Percentiles rank a stretch among this genome's conserved stretches.
Conservation (phyloP, 2,888 invertebrate species). For the Clivina fossor region DNA sequence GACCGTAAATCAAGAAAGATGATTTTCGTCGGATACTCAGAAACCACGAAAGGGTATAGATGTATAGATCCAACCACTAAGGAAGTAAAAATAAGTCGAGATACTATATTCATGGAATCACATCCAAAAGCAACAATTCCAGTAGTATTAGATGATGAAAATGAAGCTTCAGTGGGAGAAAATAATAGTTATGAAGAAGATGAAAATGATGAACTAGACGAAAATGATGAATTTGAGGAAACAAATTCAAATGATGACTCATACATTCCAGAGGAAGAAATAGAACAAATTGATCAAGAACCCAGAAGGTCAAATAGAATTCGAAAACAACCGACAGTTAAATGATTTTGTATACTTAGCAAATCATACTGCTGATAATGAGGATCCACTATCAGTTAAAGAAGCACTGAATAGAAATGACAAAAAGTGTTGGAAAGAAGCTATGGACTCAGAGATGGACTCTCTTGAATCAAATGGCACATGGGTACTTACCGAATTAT, state of each 20-base stretch:
- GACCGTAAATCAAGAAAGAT: slow-evolving; percentile 43
- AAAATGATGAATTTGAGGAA: neutral
- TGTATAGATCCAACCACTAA: slow-evolving; percentile 7
- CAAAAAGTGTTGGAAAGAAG: slow-evolving; percentile 33
- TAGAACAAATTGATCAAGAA: neutral
- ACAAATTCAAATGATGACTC: slow-evolving; percentile 2
- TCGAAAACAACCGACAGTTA: slow-evolving; percentile 27
- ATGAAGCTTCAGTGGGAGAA: no score
- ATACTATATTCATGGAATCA: no score
- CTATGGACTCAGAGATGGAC: slow-evolving; percentile 38
- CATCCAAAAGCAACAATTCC: no score
- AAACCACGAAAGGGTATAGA: slow-evolving; percentile 24
- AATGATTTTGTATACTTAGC: slow-evolving; percentile 30
- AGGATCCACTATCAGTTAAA: neutral
- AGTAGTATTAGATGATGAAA: no score
- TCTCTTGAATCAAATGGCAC: slow-evolving; percentile 32
- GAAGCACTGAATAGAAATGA: neutral
- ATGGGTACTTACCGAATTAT: slow-evolving; percentile 28
- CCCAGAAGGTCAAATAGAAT: slow-evolving; percentile 36
- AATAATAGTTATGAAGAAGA: slow-evolving; percentile 2
- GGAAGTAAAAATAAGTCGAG: neutral
- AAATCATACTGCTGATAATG: neutral
- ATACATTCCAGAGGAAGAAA: slow-evolving; percentile 3
- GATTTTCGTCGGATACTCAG: slow-evolving; percentile 46
- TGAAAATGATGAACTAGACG: neutral